A percentile compares a stretch with the other conserved stretches of the same genome.
These are phyloP conservation scores for Dipodomys stephensi DNA, from an alignment of 2,113 vertebrate genomes.

Conservation along the genomic window DNA sequence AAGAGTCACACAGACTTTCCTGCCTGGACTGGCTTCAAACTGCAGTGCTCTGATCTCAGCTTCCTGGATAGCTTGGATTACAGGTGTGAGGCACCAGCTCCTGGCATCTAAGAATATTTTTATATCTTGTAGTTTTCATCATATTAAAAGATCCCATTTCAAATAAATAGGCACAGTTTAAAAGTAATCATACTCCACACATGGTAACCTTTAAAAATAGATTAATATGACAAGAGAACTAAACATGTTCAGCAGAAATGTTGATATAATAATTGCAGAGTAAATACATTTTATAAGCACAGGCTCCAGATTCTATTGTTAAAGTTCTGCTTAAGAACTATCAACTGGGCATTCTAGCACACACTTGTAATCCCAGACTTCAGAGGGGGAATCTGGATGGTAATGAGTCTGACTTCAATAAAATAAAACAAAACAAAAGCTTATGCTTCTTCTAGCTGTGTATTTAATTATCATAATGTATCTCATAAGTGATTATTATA, in stretches of 20 bases:
- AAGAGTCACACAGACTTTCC: too few species aligned
- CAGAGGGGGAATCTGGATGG: neutral
- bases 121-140: slow-evolving; percentile 1
- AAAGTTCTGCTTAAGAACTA: neutral
- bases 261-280: slow-evolving; percentile 14
- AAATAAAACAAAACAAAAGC: too few species aligned
- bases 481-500: neutral
- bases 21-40: too few species aligned
- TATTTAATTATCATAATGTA: neutral
- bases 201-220: neutral
- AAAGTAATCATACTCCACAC: neutral
- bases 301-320: neutral
- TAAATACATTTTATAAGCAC: neutral
- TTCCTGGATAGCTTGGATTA: too few species aligned
- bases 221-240: neutral
- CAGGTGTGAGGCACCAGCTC: too few species aligned
- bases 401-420: neutral
- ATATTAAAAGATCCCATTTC: neutral
- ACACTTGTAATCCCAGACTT: neutral
- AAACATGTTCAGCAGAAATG: neutral
- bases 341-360: neutral
- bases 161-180: neutral
- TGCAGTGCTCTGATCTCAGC: too few species aligned
- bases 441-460: neutral
- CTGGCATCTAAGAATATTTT: neutral